phyloP scores from a whole-genome alignment of 2,888 invertebrate genomes.

The Seladonia tumulorum region DNA sequence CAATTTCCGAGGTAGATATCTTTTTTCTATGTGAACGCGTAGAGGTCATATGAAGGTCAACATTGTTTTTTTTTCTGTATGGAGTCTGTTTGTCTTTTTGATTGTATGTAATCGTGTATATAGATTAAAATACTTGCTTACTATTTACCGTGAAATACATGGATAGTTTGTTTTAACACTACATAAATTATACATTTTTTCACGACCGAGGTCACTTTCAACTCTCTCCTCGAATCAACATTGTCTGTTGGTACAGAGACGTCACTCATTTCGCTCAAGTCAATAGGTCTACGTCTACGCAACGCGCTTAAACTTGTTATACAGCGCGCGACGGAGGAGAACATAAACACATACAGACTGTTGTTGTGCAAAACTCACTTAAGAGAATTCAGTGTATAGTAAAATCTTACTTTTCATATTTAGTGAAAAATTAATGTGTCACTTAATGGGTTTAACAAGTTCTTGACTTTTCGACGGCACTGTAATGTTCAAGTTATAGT shows the following conservation, averaged over 20 bases:
- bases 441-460: neutral
- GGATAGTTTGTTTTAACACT: neutral
- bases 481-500: neutral
- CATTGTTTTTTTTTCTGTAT: too few species aligned
- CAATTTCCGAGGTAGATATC: too few species aligned
- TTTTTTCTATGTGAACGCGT: too few species aligned
- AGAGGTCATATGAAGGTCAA: too few species aligned
- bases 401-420: neutral
- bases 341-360: neutral
- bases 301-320: neutral
- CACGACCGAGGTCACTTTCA: conserved; percentile 1
- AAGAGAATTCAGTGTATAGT: neutral
- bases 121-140: neutral
- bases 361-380: neutral
- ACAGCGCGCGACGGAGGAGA: neutral
- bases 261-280: conserved; percentile 3
- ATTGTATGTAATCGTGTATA: too few species aligned
- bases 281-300: conserved; percentile 3
- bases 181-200: neutral
- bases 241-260: neutral
- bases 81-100: too few species aligned
- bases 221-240: conserved; percentile 17
- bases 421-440: neutral
- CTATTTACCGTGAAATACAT: neutral
- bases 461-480: too few species aligned